A percentile compares a stretch with the other conserved stretches of the same genome.
Conservation (phyloP, 2,797 vertebrate genomes). For the Heteromormyrus szaboi region DNA sequence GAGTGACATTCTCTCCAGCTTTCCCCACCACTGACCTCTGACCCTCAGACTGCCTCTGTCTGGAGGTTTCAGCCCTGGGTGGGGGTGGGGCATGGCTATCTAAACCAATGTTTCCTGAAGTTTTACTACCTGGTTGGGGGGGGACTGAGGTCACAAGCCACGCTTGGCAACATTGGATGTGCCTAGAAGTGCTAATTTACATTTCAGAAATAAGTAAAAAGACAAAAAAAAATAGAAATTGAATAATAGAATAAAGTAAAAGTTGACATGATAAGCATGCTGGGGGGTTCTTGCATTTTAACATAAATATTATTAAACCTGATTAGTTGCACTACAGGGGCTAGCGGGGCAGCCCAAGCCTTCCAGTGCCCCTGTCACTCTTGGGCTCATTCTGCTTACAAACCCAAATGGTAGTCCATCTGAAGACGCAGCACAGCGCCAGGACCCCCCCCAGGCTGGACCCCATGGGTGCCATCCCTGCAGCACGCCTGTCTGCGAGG, state of each 20-base stretch:
- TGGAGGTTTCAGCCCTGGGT: conserved; percentile 11
- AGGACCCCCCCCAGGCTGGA: background rate
- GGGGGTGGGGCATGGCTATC: background rate
- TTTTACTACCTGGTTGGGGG: background rate
- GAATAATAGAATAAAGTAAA: background rate
- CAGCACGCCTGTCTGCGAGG: background rate
- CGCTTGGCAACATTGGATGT: background rate
- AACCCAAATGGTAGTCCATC: background rate
- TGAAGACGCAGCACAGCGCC: background rate
- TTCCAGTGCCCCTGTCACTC: background rate
- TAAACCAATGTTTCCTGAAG: background rate
- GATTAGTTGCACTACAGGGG: background rate
- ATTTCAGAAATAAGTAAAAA: background rate
- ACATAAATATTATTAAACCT: background rate
- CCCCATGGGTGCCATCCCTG: background rate
- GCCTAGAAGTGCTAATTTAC: background rate
- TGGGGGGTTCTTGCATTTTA: background rate
- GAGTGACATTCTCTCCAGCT: background rate
- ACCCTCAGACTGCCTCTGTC: conserved; percentile 32
- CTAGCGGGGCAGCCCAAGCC: background rate
- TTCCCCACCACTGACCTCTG: conserved; percentile 23
- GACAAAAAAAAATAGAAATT: background rate
- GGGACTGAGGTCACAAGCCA: background rate
- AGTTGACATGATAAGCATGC: background rate
- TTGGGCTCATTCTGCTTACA: background rate